These are phyloP conservation scores for Oncorhynchus kisutch DNA, from an alignment of 2,113 vertebrate species.

Conservation along the genomic window DNA sequence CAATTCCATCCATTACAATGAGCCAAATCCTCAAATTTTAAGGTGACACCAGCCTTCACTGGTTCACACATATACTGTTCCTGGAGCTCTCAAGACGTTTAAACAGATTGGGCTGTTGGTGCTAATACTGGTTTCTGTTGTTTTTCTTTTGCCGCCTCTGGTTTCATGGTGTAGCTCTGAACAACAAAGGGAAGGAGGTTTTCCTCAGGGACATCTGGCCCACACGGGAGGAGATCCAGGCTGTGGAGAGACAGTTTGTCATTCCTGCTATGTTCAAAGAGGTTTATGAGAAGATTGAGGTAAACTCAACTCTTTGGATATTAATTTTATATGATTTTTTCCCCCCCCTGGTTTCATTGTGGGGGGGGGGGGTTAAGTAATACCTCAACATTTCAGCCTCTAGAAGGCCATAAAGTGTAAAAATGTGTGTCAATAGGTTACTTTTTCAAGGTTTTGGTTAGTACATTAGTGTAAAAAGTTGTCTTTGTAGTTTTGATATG, in stretches of 20 bases:
- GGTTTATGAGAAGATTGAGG: constrained; percentile 96
- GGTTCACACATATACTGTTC: not conserved
- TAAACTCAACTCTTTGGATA: constrained; percentile 37
- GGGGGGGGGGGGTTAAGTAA: no score
- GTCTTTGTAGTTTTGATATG: not conserved
- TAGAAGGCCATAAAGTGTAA: no score
- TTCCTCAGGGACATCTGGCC: constrained; percentile 97
- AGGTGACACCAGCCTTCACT: no score
- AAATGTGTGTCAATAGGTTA: no score
- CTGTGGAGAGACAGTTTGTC: constrained; percentile 84
- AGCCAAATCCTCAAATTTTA: no score
- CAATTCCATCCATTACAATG: no score
- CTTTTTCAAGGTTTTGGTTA: no score
- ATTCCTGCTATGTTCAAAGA: constrained; percentile 98
- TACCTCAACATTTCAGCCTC: no score
- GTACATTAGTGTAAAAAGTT: not conserved
- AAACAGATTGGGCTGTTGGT: no score
- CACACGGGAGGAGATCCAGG: constrained; percentile 90
- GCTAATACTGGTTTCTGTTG: not conserved
- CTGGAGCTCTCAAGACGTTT: not conserved
- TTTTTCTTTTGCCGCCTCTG: not conserved
- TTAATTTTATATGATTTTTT: no score
- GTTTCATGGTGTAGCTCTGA: not conserved
- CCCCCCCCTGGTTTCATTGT: not conserved
- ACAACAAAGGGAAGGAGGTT: constrained; percentile 73